A percentile compares a stretch with the other conserved stretches of the same genome.
Conservation (phyloP, 2,888 invertebrate species). For the Lasioglossum calceatum region DNA sequence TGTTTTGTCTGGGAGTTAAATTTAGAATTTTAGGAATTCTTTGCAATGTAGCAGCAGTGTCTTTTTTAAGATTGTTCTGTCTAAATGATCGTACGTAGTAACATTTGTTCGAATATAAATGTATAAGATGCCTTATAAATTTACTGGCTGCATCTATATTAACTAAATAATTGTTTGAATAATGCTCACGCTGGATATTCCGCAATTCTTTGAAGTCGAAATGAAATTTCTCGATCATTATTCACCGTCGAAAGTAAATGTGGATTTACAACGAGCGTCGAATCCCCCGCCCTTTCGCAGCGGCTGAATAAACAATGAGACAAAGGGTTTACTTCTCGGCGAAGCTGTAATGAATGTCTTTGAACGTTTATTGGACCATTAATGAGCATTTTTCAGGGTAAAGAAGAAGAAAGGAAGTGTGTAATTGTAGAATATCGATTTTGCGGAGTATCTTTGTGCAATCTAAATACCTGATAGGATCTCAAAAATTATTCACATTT, state of each 20-base stretch:
- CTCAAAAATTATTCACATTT: not conserved
- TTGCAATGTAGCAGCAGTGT: not conserved
- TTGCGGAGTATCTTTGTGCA: not conserved
- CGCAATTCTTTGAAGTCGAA: not conserved
- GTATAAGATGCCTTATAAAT: not conserved
- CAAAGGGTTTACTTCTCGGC: not conserved
- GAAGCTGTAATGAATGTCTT: not conserved
- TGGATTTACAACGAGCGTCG: not conserved
- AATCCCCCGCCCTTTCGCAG: not conserved
- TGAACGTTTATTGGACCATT: slow-evolving; percentile 4
- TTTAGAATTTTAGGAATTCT: not conserved
- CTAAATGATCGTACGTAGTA: not conserved
- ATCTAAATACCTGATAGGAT: not conserved
- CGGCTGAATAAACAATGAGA: slow-evolving; percentile 2
- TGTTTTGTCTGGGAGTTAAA: not conserved
- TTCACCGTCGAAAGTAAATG: not conserved
- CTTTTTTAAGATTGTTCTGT: not conserved
- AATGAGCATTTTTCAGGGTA: not conserved
- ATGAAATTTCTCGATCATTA: not conserved
- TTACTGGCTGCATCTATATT: not conserved
- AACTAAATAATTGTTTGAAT: not conserved
- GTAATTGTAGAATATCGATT: not conserved
- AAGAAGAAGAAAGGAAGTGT: not conserved
- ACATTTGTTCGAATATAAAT: not conserved
- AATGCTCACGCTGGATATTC: not conserved